These are phyloP conservation scores for Erebia epiphron DNA, from an alignment of 2,888 invertebrate genomes.

Conservation along the genomic window DNA sequence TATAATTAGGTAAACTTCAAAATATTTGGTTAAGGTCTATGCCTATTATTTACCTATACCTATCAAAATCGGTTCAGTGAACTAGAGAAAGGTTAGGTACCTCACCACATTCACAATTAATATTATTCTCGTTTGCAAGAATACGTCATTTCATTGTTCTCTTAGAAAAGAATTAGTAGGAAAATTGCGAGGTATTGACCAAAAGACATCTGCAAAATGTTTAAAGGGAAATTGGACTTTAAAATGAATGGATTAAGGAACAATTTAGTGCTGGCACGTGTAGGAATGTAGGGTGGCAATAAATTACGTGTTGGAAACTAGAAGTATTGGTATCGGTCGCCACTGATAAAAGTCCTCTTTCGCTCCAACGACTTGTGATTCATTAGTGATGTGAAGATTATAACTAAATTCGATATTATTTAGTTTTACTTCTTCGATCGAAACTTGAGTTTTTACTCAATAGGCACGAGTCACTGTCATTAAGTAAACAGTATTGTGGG, in stretches of 20 bases:
- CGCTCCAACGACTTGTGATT: conserved; percentile 66
- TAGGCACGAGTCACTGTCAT: neutral
- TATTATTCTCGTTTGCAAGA: neutral
- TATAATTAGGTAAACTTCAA: too few relatives aligned
- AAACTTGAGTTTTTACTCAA: neutral
- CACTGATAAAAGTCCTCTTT: conserved; percentile 76
- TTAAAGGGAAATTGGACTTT: conserved; percentile 30
- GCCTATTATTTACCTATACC: too few relatives aligned
- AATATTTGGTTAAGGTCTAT: too few relatives aligned
- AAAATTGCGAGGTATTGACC: conserved; percentile 21
- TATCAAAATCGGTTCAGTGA: too few relatives aligned
- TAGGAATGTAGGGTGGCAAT: conserved; percentile 63
- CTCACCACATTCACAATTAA: neutral
- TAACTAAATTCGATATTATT: neutral
- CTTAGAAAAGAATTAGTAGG: conserved; percentile 29
- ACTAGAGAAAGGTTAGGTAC: too few relatives aligned
- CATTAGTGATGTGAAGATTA: conserved; percentile 49
- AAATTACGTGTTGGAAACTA: conserved; percentile 71
- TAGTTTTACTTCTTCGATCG: neutral
- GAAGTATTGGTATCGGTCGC: conserved; percentile 72
- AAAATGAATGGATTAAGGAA: conserved; percentile 25
- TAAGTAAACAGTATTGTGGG: too few relatives aligned
- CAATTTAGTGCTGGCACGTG: conserved; percentile 18
- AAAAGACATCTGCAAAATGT: conserved; percentile 5
- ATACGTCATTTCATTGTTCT: conserved; percentile 14